Evolutionary conservation across 2,113 vertebrate species (phyloP), one percentile per base, ranked within the genome.

Genomic region (Grus americana): DNA sequence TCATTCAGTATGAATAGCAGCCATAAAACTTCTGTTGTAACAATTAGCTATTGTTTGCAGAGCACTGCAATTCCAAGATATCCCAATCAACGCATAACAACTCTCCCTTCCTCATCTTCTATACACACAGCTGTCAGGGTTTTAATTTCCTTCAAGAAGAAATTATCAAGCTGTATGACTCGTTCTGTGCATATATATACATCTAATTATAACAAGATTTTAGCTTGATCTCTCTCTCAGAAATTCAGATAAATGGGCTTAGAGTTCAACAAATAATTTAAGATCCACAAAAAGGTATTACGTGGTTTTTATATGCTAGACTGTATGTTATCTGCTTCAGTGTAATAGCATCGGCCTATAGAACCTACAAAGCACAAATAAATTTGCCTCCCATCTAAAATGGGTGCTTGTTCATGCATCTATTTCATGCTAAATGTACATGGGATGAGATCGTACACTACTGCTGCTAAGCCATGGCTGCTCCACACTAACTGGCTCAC

Each of bases 41-140:
- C 65, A 86, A 52, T 86, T 47, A 63, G 47, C 44, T 84, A 63
- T 86, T 79, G 47, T 75, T 47, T 65, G 30, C 0, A 2, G 92
- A 79, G 89, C 76, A 82, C 47, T 89, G 70, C 94, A 91, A 68
- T 81, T 72, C 79, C 68, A 68, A 79, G 58, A 84, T 79, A 93
- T 22, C 80, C 49, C 24, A 81, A 52, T 67, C 76, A 86, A 65
- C 12, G 81, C 16, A 16, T 30, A 72, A 47, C 11, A 76, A 54
- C 68, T 72, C 57, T 71, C 52, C 23, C 49, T 72, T 94, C n/a
- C 14, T 81, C 76, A 58, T 65, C 57, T 81, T 70, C 65, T 59
- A 54, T 20, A 55, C 24, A 62, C 36, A 50, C 24, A 67, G 57
- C 34, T 85, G 57, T 44, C 40, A 89, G 49, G 24, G 73, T 18